These are phyloP conservation scores for Podabrus alpinus DNA, from an alignment of 2,888 invertebrate species.

Conservation along the genomic window DNA sequence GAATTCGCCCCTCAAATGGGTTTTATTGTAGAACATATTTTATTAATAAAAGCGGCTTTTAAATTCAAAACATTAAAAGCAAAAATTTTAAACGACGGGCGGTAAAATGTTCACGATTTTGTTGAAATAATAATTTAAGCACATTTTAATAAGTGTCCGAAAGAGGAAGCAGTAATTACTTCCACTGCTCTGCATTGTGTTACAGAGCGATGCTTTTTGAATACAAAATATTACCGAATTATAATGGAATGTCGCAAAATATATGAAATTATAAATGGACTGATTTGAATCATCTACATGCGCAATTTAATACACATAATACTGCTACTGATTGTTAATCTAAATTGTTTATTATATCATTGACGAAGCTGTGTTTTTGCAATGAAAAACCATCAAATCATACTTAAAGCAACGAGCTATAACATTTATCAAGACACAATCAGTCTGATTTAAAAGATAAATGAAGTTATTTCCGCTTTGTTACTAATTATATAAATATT, in stretches of 20 bases:
- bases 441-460: neutral
- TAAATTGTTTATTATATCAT: slow-evolving; percentile 13
- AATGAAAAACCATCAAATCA: neutral
- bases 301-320: slow-evolving; percentile 28
- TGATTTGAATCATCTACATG: slow-evolving; percentile 26
- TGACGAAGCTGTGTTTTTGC: neutral
- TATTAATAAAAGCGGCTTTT: neutral
- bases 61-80: neutral
- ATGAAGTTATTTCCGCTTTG: neutral
- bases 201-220: slow-evolving; percentile 29
- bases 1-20: neutral
- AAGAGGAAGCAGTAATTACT: slow-evolving; percentile 29
- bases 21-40: neutral
- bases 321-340: slow-evolving; percentile 12
- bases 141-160: slow-evolving; percentile 27
- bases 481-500: neutral
- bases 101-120: slow-evolving; percentile 17
- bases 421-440: neutral
- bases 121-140: slow-evolving; percentile 23
- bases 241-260: slow-evolving; percentile 29
- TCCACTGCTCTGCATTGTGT: slow-evolving; percentile 27
- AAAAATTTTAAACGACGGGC: neutral
- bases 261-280: slow-evolving; percentile 27
- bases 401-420: neutral
- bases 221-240: slow-evolving; percentile 33